These are phyloP conservation scores for Cyprichromis sp. DNA, from an alignment of 2,113 vertebrate genomes.

Conservation along the genomic window DNA sequence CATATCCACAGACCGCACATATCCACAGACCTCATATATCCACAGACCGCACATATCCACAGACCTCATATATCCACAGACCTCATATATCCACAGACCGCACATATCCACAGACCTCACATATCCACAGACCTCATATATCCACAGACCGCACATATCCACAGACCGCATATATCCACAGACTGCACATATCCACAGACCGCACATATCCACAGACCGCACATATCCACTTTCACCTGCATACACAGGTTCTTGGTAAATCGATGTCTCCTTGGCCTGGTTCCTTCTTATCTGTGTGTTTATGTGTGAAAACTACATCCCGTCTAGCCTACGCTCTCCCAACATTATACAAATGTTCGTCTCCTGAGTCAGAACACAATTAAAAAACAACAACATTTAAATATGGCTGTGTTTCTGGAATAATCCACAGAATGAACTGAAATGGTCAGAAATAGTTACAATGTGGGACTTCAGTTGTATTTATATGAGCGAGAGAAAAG, in stretches of 20 bases:
- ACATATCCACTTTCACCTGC: not conserved
- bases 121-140: fast-evolving
- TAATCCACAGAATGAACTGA: not conserved
- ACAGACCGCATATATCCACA: fast-evolving
- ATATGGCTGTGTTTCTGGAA: not conserved
- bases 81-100: fast-evolving
- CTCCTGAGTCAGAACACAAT: not conserved
- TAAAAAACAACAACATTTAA: not conserved
- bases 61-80: fast-evolving
- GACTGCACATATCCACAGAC: fast-evolving
- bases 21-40: fast-evolving
- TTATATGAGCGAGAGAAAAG: not conserved
- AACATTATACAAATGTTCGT: not conserved
- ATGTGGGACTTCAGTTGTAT: not conserved
- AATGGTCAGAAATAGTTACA: not conserved
- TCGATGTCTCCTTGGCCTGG: not conserved
- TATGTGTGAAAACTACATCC: not conserved
- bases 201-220: fast-evolving
- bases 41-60: fast-evolving
- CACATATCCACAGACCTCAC: fast-evolving
- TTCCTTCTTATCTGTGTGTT: not conserved
- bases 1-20: fast-evolving
- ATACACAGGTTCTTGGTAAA: not conserved
- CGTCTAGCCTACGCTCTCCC: not conserved
- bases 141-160: fast-evolving